phyloP scores from a whole-genome alignment of 2,888 invertebrate species.

The Leucoma salicis region DNA sequence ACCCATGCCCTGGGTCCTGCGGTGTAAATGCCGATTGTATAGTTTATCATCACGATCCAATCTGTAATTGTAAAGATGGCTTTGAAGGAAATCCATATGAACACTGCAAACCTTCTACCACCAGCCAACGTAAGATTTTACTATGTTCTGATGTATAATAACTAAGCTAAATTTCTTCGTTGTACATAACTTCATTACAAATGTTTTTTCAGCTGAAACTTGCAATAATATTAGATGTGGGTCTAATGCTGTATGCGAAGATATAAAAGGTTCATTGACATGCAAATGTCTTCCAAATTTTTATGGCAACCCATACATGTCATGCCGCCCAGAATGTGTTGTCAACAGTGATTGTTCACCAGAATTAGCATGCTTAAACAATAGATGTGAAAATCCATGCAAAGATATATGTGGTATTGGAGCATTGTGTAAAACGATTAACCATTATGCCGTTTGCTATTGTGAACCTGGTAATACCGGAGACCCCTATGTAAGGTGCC shows the following conservation, averaged over 20 bases:
- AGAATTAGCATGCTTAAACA: conserved; percentile 88
- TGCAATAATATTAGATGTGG: conserved; percentile 88
- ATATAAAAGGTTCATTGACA: conserved; percentile 83
- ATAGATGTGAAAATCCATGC: conserved; percentile 90
- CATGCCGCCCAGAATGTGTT: conserved; percentile 91
- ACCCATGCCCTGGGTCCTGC: conserved; percentile 91
- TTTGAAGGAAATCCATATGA: conserved; percentile 90
- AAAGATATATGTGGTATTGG: conserved; percentile 88
- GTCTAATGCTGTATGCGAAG: conserved; percentile 86
- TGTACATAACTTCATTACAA: background rate
- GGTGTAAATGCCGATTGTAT: conserved; percentile 87
- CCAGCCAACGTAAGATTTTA: conserved; percentile 65
- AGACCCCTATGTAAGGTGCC: conserved; percentile 89
- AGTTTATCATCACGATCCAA: conserved; percentile 87
- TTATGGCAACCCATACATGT: conserved; percentile 90
- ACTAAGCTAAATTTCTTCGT: too few relatives aligned
- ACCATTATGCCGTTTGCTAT: conserved; percentile 89
- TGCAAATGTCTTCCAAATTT: conserved; percentile 89
- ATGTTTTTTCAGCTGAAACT: conserved; percentile 74
- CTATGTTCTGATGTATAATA: too few relatives aligned
- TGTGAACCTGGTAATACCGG: conserved; percentile 87
- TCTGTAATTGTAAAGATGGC: conserved; percentile 86
- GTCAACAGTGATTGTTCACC: conserved; percentile 89
- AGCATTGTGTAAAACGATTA: conserved; percentile 87
- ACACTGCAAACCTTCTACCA: conserved; percentile 83